Evolutionary conservation across 2,888 invertebrate species (phyloP).

Genomic region (Erebia aethiops): DNA sequence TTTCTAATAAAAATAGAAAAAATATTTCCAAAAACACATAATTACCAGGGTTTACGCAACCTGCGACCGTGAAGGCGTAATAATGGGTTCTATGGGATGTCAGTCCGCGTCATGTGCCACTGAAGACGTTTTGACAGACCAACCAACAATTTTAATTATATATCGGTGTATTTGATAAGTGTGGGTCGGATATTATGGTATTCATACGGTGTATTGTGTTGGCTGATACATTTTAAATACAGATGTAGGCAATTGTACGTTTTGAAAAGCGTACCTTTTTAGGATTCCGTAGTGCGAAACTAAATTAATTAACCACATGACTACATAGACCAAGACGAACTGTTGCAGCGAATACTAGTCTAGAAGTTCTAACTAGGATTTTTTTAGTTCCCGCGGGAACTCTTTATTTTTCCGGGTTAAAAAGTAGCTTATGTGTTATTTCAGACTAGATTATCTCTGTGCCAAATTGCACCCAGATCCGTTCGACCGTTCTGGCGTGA

Average conservation of each 20-base stretch:
- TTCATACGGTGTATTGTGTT: background rate
- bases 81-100: slow-evolving; percentile 68
- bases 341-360: no score
- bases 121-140: slow-evolving; percentile 76
- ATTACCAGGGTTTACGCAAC: slow-evolving; percentile 49
- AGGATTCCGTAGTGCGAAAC: background rate
- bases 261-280: slow-evolving; percentile 1
- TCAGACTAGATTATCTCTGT: no score
- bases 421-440: no score
- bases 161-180: slow-evolving; percentile 47
- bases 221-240: slow-evolving; percentile 24
- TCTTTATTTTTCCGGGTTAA: no score
- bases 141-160: slow-evolving; percentile 71
- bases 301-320: background rate
- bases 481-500: no score
- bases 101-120: slow-evolving; percentile 67
- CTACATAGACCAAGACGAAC: background rate
- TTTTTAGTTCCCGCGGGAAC: no score
- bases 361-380: no score
- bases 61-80: slow-evolving; percentile 51
- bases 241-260: slow-evolving; percentile 24
- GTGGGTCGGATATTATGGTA: slow-evolving; percentile 27
- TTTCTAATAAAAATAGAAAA: slow-evolving; percentile 16
- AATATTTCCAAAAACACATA: slow-evolving; percentile 47
- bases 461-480: no score